Base-by-base conservation (phyloP, 2,113 vertebrate species). In the Proteles cristata region DNA sequence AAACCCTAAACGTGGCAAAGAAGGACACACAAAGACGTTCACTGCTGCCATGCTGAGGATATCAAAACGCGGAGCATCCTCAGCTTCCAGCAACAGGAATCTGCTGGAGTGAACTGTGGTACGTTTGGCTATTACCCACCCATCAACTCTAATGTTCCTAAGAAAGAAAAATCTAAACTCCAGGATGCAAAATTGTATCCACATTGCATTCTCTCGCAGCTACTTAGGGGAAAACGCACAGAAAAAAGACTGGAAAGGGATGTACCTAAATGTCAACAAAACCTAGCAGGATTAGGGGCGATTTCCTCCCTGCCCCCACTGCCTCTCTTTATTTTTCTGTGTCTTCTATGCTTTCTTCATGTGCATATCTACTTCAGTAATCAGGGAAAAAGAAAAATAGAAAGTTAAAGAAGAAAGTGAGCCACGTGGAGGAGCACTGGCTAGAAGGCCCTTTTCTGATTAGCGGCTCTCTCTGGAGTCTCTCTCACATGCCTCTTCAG, bases 401-500 rank as follows among this genome's bases (percentile, higher is more conserved):
- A 86, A 82, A 86, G 86, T 68, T 80, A 23, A 55, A 83, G 85
- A 11, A 88, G 87, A 63, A 85, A 97, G 96, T 28, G 82, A 87
- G 80, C 69, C 76, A 12, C 0, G 16, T 76, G 69, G 93, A 80
- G 14, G 66, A 33, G 66, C 14, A 23, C 53, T 45, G 0, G 5
- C 0, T 4, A 88, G 88, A 87, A 80, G 55, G 92, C 90, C 89
- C 93, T 71, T 83, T 94, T 74, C 94, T 89, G 96, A 88, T 74
- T 66, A 93, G 93, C 7, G 58, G 95, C 80, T 15, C 88, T 93
- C 96, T 95, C 90, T 53, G n/a, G 91, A 39, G 77, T 87, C 93
- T 92, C 94, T 82, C 97, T 94, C 33, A 35, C 76, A 97, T 90
- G 95, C 79, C 97, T 97, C 95, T 96, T 97, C 95, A 96, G 96